Evolutionary conservation across 2,888 invertebrate genomes (phyloP).

Genomic region (Mythimna loreyi): DNA sequence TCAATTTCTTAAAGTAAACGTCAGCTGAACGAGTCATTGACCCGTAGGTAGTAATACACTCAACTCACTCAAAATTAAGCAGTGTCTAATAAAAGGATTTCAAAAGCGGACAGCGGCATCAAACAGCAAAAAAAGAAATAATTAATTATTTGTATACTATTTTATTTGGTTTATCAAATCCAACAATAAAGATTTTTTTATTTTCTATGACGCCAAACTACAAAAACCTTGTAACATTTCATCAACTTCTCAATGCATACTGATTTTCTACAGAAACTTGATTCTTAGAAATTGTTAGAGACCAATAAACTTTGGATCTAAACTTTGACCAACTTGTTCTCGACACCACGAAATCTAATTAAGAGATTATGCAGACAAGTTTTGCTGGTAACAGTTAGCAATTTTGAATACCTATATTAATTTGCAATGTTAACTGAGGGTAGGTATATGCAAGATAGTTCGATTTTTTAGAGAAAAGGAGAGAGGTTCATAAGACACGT

Average conservation of each 20-base stretch:
- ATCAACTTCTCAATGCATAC: background rate
- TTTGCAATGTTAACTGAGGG: background rate
- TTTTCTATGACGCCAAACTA: no score
- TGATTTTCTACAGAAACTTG: slow-evolving; percentile 23
- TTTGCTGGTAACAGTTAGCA: background rate
- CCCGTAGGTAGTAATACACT: no score
- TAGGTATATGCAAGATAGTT: background rate
- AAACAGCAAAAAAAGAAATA: background rate
- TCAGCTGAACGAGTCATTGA: no score
- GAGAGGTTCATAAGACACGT: no score
- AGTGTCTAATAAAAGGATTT: no score
- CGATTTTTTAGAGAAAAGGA: no score
- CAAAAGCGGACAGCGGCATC: no score
- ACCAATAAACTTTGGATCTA: slow-evolving; percentile 21
- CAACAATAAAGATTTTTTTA: background rate
- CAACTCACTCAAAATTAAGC: no score
- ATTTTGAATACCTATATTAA: background rate
- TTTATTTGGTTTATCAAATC: background rate
- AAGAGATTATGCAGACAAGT: background rate
- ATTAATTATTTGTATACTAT: no score
- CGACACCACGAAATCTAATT: slow-evolving; percentile 7
- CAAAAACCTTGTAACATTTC: background rate
- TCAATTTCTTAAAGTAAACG: no score
- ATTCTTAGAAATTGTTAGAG: slow-evolving; percentile 15
- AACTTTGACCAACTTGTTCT: slow-evolving; percentile 12